These are phyloP conservation scores for Anodontia alba DNA, from an alignment of 2,888 invertebrate genomes.

Conservation along the genomic window DNA sequence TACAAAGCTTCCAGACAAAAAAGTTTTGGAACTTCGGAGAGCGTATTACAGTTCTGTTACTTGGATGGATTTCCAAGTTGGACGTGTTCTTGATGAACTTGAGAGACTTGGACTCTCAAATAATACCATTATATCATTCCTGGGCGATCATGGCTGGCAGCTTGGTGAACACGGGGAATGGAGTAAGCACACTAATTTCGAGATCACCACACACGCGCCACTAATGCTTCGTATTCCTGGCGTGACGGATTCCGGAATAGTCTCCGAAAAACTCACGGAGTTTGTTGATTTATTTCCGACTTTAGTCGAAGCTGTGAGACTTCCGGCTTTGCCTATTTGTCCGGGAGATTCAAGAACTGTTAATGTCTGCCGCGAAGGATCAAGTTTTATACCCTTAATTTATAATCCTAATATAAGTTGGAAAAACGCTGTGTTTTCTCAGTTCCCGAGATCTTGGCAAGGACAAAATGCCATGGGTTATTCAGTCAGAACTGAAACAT, in stretches of 20 bases:
- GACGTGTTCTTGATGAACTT: conserved; percentile 58
- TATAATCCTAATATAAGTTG: conserved; percentile 29
- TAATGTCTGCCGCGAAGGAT: conserved; percentile 65
- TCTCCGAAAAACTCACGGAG: conserved; percentile 63
- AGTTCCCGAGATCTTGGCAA: conserved; percentile 59
- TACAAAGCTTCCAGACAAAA: conserved; percentile 66
- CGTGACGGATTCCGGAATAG: conserved; percentile 64
- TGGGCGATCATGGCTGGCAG: conserved; percentile 75
- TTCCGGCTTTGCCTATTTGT: conserved; percentile 53
- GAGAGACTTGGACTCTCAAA: conserved; percentile 55
- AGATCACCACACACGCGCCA: conserved; percentile 71
- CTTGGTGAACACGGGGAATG: conserved; percentile 76
- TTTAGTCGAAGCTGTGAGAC: conserved; percentile 69
- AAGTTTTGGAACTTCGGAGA: conserved; percentile 54
- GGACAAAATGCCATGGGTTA: conserved; percentile 66
- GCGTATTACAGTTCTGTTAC: conserved; percentile 67
- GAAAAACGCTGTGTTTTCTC: conserved; percentile 61
- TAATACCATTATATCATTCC: conserved; percentile 69
- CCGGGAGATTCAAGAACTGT: conserved; percentile 53
- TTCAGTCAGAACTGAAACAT: conserved; percentile 61
- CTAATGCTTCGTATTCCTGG: conserved; percentile 74
- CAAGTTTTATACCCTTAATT: conserved; percentile 66
- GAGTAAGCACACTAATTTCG: conserved; percentile 75
- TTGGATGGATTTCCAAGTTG: conserved; percentile 63
- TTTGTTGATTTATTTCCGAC: conserved; percentile 75